Percentiles rank a stretch among this genome's conserved stretches.
These are phyloP conservation scores for Erythrocercus mccallii DNA, from an alignment of 2,113 vertebrate genomes.

Conservation along the genomic window DNA sequence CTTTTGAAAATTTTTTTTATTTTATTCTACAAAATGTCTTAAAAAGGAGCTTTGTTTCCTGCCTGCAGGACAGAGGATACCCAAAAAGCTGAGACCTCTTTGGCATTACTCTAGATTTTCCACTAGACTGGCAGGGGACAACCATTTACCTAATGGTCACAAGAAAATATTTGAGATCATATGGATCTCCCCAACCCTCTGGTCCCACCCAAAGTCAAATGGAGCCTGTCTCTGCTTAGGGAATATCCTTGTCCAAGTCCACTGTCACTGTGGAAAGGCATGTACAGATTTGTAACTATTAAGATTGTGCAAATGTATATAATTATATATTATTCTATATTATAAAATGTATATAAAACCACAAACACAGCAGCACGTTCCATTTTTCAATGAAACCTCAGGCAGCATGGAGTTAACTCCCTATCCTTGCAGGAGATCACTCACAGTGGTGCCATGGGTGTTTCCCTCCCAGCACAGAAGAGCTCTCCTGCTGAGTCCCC, in stretches of 20 bases:
- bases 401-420: neutral
- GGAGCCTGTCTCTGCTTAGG: neutral
- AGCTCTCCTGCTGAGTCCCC: fast-evolving
- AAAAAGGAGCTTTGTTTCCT: neutral
- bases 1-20: neutral
- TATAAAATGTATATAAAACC: neutral
- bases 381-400: neutral
- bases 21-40: neutral
- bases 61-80: neutral
- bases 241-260: neutral
- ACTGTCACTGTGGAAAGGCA: neutral
- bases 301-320: neutral
- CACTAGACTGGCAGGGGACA: neutral
- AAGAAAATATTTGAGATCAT: neutral
- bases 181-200: neutral
- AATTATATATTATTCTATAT: neutral
- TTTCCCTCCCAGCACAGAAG: neutral
- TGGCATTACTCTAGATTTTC: neutral
- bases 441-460: fast-evolving
- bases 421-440: neutral
- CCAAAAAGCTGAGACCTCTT: neutral
- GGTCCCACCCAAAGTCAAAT: neutral
- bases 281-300: neutral
- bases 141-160: fast-evolving
- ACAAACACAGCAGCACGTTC: neutral